Evolutionary conservation across 2,113 vertebrate species (phyloP).

Genomic region (Rhea americana): DNA sequence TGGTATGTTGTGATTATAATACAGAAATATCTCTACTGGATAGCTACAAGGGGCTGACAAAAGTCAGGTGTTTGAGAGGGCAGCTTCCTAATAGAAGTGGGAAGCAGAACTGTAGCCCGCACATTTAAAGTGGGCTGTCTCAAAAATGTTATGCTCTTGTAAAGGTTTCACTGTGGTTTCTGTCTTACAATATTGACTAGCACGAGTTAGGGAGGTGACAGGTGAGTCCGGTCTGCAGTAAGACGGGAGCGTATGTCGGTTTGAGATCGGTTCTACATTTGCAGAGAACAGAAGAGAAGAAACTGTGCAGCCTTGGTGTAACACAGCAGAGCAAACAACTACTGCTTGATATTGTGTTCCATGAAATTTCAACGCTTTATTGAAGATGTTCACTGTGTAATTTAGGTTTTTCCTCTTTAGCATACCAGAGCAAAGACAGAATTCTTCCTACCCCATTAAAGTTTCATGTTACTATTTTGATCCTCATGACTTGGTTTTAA

Average conservation of each 20-base stretch:
- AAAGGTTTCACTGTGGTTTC: background rate
- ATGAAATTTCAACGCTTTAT: background rate
- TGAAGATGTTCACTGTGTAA: slow-evolving; percentile 16
- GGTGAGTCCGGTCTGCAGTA: background rate
- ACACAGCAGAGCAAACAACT: background rate
- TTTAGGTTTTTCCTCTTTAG: slow-evolving; percentile 26
- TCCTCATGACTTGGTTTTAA: slow-evolving; percentile 19
- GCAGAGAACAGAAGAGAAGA: background rate
- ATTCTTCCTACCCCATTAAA: slow-evolving; percentile 34
- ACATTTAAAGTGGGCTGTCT: background rate
- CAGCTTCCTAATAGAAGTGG: background rate
- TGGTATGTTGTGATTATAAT: background rate
- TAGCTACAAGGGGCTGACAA: background rate
- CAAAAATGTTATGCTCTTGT: background rate
- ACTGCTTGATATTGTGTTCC: background rate
- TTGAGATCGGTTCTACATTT: background rate
- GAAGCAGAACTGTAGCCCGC: background rate
- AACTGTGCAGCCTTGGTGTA: background rate
- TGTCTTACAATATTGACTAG: background rate
- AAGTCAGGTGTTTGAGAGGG: background rate
- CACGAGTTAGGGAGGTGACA: background rate
- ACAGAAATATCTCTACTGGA: background rate
- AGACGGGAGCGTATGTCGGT: background rate
- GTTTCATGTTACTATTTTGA: slow-evolving; percentile 63
- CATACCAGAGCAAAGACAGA: slow-evolving; percentile 40